Evolutionary conservation across 1,140 invertebrate species (phyloP).

Genomic region (Saccostrea glomerata): DNA sequence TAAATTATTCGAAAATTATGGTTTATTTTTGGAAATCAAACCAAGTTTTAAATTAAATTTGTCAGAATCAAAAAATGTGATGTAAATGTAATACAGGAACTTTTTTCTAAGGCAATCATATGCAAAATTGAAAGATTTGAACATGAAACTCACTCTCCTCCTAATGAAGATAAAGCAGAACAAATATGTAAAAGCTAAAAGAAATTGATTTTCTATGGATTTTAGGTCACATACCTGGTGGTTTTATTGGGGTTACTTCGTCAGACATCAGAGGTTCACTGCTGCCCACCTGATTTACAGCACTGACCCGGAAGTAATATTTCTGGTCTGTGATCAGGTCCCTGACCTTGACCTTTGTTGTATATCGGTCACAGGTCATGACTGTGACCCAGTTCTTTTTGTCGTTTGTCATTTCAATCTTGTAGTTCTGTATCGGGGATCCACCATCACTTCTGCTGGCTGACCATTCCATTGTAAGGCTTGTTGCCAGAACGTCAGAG

Average conservation of each 20-base stretch:
- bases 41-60: too few relatives aligned
- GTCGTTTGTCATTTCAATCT: conserved; percentile 97
- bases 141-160: too few relatives aligned
- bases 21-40: background rate
- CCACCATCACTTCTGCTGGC: conserved; percentile 95
- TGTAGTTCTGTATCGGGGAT: conserved; percentile 93
- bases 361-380: conserved; percentile 87
- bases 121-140: too few relatives aligned
- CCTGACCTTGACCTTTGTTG: conserved; percentile 64
- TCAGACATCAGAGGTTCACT: conserved; percentile 91
- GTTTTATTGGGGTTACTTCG: conserved; percentile 92
- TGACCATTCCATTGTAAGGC: conserved; percentile 92
- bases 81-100: too few relatives aligned
- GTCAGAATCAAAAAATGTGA: too few relatives aligned
- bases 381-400: conserved; percentile 86
- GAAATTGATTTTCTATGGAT: too few relatives aligned
- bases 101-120: too few relatives aligned
- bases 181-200: too few relatives aligned
- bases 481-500: conserved; percentile 93
- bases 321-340: conserved; percentile 84
- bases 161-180: too few relatives aligned
- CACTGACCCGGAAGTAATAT: conserved; percentile 84
- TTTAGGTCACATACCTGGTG: conserved; percentile 58
- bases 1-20: conserved; percentile 79
- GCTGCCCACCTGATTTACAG: conserved; percentile 95